Evolutionary conservation across 23 tunicate genomes (phyloP).

Genomic region (Diplosoma virens): DNA sequence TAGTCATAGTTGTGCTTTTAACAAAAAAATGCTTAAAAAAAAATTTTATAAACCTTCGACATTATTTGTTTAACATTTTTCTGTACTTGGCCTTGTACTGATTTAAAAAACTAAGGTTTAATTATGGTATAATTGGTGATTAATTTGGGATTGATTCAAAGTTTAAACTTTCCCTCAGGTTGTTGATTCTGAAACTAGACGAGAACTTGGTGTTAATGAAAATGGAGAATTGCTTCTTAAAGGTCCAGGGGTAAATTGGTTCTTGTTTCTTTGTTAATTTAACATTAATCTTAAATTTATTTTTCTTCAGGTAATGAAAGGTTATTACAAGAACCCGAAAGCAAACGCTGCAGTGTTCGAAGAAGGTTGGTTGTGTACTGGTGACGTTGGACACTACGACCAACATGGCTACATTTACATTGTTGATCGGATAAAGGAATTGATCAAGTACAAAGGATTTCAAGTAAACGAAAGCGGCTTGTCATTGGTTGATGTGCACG

Average conservation of each 20-base stretch:
- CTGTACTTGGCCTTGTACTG: too few relatives aligned
- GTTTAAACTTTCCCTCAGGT: slow-evolving; percentile 27
- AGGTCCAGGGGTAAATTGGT: slow-evolving; percentile 61
- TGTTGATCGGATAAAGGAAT: slow-evolving; percentile 63
- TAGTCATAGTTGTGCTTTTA: too few relatives aligned
- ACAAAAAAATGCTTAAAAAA: too few relatives aligned
- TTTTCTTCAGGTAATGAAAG: slow-evolving; percentile 37
- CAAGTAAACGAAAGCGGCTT: slow-evolving; percentile 41
- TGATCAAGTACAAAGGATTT: slow-evolving; percentile 81
- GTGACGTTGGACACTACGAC: slow-evolving; percentile 70
- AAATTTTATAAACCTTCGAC: too few relatives aligned
- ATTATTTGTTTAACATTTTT: too few relatives aligned
- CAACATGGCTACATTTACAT: slow-evolving; percentile 47
- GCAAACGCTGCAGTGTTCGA: slow-evolving; percentile 33
- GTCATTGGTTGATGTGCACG: too few relatives aligned
- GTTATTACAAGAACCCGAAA: slow-evolving; percentile 34
- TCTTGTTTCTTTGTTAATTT: too few relatives aligned
- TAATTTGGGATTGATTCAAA: too few relatives aligned
- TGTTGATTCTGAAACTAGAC: slow-evolving; percentile 43
- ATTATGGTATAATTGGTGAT: too few relatives aligned
- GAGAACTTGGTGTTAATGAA: slow-evolving; percentile 42
- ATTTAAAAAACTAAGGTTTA: too few relatives aligned
- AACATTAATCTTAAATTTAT: too few relatives aligned
- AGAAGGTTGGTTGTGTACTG: slow-evolving; percentile 64
- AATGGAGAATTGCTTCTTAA: slow-evolving; percentile 48